Evolutionary conservation across 2,113 vertebrate genomes (phyloP), one percentile per base, ranked within the genome.

Genomic region (Megaceryle maxima): DNA sequence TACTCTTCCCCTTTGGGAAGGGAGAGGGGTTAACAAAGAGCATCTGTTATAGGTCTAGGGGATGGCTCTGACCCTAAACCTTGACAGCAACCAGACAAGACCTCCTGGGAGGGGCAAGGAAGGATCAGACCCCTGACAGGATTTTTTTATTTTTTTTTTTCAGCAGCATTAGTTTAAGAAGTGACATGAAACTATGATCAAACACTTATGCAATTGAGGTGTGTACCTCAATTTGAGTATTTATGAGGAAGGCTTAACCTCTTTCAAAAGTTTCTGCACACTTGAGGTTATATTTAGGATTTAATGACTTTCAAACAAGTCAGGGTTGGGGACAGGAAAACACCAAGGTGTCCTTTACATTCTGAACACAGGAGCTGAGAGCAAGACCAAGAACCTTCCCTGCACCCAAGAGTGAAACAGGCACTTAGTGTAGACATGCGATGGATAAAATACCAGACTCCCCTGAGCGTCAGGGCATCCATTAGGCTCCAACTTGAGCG

Each of bases 131-230:
- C 11, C 9, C 16, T 74, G 88, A 91, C 43, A 75, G 33, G 29
- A 24, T 4, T 6, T 13, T 39, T 62, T n/a, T n/a, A n/a, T 43
- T 66, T 43, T 62, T 35, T 55, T 37, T 37, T 37, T 37, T 37
- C 16, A 68, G 79, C 57, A 92, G 51, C 28, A 19, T 77, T 57
- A 87, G 22, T 33, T 81, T 39, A 94, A 94, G 41, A 72, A 94
- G 56, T 24, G 37, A 83, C 33, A 39, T 19, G 2, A 73, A 86
- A 80, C 44, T 31, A 31, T 2, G 28, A 83, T 26, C 80, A 86
- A 93, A 57, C 31, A 19, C 69, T 70, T 33, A 44, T 2, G 2
- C 33, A 90, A 81, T 9, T 63, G 64, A 90, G 56, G 31, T 6
- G 22, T 39, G 12, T 37, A 91, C 20, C 0, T 51, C 22, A 13